A percentile compares a stretch with the other conserved stretches of the same genome.
These are phyloP conservation scores for Equus quagga DNA, from an alignment of 2,113 vertebrate species.

Conservation along the genomic window DNA sequence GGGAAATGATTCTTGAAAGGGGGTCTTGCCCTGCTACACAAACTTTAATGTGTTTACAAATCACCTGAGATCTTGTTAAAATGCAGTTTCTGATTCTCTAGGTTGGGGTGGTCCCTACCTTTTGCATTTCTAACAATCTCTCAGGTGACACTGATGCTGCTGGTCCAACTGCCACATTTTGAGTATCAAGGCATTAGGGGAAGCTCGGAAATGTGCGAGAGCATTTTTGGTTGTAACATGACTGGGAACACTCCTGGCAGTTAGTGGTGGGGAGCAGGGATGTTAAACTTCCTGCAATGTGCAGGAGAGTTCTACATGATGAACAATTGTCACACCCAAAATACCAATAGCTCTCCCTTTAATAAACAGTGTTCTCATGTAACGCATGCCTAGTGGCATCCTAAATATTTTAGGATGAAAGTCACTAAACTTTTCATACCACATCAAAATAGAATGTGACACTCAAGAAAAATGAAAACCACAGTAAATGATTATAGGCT, in stretches of 20 bases:
- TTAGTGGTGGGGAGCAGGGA: not conserved
- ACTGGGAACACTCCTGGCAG: not conserved
- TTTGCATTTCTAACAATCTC: not conserved
- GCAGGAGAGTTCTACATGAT: not conserved
- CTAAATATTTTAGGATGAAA: conserved; percentile 2
- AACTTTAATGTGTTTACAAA: not conserved
- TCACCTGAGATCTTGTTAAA: conserved; percentile 27
- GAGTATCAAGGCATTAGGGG: not conserved
- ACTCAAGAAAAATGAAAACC: conserved; percentile 34
- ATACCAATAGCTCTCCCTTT: not conserved
- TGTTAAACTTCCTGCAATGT: not conserved
- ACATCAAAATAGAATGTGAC: conserved; percentile 5
- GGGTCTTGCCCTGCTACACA: not conserved
- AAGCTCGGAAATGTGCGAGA: not conserved
- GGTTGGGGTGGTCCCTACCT: not conserved
- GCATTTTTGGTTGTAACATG: not conserved
- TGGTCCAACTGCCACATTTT: not conserved
- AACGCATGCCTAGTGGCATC: not conserved
- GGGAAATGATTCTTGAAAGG: not conserved
- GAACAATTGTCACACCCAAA: not conserved
- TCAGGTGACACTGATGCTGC: not conserved
- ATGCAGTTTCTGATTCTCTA: conserved; percentile 1
- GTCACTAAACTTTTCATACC: not conserved
- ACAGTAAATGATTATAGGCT: not conserved
- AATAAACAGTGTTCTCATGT: not conserved